phyloP scores from a whole-genome alignment of 2,797 vertebrate genomes.

The Odontamblyopus rebecca region DNA sequence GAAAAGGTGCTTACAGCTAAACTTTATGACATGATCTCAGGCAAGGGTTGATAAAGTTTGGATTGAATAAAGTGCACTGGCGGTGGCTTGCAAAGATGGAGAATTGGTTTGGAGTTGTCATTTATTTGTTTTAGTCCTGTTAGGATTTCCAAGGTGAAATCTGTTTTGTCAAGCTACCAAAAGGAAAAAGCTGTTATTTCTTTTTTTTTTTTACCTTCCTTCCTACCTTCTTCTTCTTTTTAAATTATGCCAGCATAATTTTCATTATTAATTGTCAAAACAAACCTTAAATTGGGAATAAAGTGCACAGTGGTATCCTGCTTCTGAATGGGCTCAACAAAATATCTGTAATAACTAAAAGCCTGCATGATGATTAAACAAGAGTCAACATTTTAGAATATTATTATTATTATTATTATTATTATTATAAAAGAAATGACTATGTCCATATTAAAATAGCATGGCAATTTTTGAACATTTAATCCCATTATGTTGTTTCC shows the following conservation, averaged over 20 bases:
- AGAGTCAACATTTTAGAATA: neutral
- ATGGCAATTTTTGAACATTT: too few relatives aligned
- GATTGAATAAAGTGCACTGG: neutral
- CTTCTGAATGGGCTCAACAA: neutral
- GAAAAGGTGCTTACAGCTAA: conserved; percentile 13
- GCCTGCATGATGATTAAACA: neutral
- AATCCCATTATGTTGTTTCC: too few relatives aligned
- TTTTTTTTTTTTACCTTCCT: neutral
- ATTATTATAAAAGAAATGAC: too few relatives aligned
- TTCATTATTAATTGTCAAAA: conserved; percentile 2
- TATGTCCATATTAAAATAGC: too few relatives aligned
- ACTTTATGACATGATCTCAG: neutral
- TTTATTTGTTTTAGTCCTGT: neutral
- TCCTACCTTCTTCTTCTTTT: too few relatives aligned
- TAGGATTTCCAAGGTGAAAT: neutral
- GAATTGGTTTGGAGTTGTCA: conserved; percentile 25
- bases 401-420: too few relatives aligned
- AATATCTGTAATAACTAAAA: neutral
- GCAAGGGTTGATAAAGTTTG: conserved; percentile 6
- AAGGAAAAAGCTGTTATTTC: neutral
- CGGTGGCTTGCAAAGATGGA: conserved; percentile 45
- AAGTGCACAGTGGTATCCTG: neutral
- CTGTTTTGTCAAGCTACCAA: neutral
- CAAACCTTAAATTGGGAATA: conserved; percentile 1
- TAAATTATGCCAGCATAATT: neutral